Conservation (phyloP, 2,888 invertebrate genomes). For the Autographa gamma region DNA sequence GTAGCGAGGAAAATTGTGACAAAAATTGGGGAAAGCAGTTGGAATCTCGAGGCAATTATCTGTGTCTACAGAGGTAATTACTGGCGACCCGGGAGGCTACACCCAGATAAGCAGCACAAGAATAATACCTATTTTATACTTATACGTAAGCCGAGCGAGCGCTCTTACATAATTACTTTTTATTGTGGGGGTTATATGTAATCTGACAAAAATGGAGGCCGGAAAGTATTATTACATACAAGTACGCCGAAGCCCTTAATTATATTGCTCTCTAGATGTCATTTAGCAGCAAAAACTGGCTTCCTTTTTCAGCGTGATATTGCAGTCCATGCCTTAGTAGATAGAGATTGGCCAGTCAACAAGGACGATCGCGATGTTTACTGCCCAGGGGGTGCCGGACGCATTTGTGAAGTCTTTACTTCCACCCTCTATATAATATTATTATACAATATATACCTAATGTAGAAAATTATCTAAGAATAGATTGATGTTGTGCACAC, state of each 20-base stretch:
- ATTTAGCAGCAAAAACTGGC: not conserved
- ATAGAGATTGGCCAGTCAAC: not conserved
- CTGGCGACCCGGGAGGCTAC: slow-evolving; percentile 63
- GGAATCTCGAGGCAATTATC: slow-evolving; percentile 76
- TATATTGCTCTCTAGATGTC: slow-evolving; percentile 2
- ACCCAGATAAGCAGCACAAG: slow-evolving; percentile 68
- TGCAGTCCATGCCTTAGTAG: not conserved
- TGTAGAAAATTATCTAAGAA: no score
- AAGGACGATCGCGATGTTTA: not conserved
- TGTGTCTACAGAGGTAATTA: slow-evolving; percentile 76
- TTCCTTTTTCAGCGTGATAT: not conserved
- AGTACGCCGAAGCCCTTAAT: not conserved
- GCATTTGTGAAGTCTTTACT: not conserved
- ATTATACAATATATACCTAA: no score
- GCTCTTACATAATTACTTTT: slow-evolving; percentile 45
- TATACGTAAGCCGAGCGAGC: slow-evolving; percentile 26
- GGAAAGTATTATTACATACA: slow-evolving; percentile 5
- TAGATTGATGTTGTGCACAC: no score
- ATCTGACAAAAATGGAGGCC: slow-evolving; percentile 32
- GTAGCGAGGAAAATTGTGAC: slow-evolving; percentile 59
- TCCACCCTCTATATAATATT: not conserved
- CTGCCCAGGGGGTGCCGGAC: not conserved
- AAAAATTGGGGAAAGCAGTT: slow-evolving; percentile 65
- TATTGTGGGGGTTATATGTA: slow-evolving; percentile 39
- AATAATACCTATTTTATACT: slow-evolving; percentile 51